phyloP scores from a whole-genome alignment of 1,140 invertebrate species.

The Drosophila grimshawi region DNA sequence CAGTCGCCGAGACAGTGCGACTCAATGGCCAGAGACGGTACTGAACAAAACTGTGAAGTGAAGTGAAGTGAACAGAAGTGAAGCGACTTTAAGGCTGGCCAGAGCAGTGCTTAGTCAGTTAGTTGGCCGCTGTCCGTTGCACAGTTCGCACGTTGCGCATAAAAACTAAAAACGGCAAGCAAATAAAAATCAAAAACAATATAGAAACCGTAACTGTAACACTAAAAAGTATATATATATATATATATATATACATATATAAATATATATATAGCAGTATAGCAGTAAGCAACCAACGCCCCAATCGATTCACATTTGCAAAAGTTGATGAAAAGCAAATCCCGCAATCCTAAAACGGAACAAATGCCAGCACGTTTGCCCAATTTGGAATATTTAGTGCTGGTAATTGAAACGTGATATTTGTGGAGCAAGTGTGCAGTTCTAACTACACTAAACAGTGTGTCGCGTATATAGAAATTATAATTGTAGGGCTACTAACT shows the following conservation, averaged over 20 bases:
- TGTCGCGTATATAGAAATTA: slow-evolving; percentile 1
- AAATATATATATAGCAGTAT: slow-evolving; percentile 5
- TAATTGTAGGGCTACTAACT: slow-evolving; percentile 20
- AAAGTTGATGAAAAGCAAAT: slow-evolving; percentile 27
- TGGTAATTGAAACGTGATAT: slow-evolving; percentile 70
- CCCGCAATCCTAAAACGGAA: slow-evolving; percentile 13
- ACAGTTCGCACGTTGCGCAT: slow-evolving; percentile 61
- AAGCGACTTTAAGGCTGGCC: slow-evolving; percentile 56
- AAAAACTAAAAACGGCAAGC: slow-evolving; percentile 7
- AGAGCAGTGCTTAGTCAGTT: slow-evolving; percentile 45
- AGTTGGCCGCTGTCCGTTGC: slow-evolving; percentile 69
- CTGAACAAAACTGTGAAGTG: background rate
- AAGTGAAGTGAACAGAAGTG: slow-evolving; percentile 12
- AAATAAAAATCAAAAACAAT: slow-evolving; percentile 2
- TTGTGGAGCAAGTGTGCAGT: slow-evolving; percentile 56
- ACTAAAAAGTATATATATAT: slow-evolving; percentile 19
- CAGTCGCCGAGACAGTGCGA: slow-evolving; percentile 8
- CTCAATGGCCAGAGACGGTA: slow-evolving; percentile 32
- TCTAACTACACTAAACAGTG: slow-evolving; percentile 33
- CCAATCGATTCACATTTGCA: slow-evolving; percentile 26
- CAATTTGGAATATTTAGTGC: slow-evolving; percentile 55
- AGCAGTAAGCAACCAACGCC: slow-evolving; percentile 25
- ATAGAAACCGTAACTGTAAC: slow-evolving; percentile 10
- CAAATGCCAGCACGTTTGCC: slow-evolving; percentile 71
- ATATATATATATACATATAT: slow-evolving; percentile 7